A percentile compares a stretch with the other conserved stretches of the same genome.
Conservation (phyloP, 2,797 vertebrate species). For the Cyprinella venusta region DNA sequence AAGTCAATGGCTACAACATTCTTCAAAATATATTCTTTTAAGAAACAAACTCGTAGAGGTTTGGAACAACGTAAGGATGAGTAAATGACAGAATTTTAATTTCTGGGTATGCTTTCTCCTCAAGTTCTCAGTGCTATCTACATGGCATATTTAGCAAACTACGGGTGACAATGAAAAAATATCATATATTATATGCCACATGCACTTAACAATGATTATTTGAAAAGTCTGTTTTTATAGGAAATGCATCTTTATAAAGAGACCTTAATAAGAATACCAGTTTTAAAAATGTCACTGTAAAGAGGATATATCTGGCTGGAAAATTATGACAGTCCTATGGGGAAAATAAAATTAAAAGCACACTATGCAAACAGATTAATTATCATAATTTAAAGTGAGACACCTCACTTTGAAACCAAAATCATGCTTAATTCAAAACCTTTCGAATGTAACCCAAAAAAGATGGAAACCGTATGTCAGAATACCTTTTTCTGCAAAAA, state of each 20-base stretch:
- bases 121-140: constrained; percentile 6
- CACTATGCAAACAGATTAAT: constrained; percentile 4
- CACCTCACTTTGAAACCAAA: constrained; percentile 25
- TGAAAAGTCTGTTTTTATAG: neutral
- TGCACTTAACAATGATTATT: constrained; percentile 24
- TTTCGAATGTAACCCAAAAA: constrained; percentile 39
- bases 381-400: neutral
- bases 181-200: constrained; percentile 40
- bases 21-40: too few relatives aligned
- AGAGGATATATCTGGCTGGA: neutral
- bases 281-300: neutral
- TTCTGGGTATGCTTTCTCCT: neutral
- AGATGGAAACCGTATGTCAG: neutral
- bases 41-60: neutral
- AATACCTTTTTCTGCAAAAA: constrained; percentile 10
- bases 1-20: too few relatives aligned
- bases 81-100: neutral
- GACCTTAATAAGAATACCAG: neutral
- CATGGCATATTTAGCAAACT: constrained; percentile 38
- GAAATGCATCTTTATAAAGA: constrained; percentile 23
- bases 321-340: constrained; percentile 15
- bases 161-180: constrained; percentile 15
- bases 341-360: constrained; percentile 35
- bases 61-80: neutral
- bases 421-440: constrained; percentile 17